Percentiles rank a stretch among this genome's conserved stretches.
Evolutionary conservation across 2,113 vertebrate species (phyloP).

Genomic region (Notechis scutatus): DNA sequence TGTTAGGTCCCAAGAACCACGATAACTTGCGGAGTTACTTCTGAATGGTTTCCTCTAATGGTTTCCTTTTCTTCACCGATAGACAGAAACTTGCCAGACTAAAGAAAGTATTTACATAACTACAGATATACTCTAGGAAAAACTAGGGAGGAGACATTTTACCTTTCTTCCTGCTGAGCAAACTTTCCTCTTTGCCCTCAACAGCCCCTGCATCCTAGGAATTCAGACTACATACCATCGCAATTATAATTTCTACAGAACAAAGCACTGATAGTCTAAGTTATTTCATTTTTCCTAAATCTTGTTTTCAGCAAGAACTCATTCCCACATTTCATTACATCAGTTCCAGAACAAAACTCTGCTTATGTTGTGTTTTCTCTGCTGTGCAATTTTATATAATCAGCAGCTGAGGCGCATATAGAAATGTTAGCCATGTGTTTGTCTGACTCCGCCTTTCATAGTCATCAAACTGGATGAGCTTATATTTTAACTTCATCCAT

Average conservation of each 20-base stretch:
- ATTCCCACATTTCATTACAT: neutral
- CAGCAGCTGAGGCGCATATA: neutral
- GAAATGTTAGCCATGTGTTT: neutral
- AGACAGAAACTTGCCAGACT: neutral
- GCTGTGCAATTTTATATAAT: neutral
- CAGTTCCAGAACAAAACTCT: neutral
- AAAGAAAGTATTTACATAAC: neutral
- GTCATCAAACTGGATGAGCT: neutral
- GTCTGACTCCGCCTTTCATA: neutral
- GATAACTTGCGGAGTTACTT: neutral
- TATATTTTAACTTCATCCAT: neutral
- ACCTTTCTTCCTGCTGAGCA: neutral
- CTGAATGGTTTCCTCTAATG: neutral
- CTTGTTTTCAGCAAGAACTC: neutral
- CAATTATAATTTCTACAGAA: neutral
- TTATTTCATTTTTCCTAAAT: neutral
- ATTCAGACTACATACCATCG: neutral
- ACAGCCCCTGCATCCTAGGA: neutral
- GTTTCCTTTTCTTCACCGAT: neutral
- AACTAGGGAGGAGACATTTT: neutral
- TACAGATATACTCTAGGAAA: neutral
- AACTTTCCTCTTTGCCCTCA: neutral
- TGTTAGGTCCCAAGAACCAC: neutral
- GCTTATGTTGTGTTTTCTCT: neutral
- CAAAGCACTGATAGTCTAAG: neutral